Base-by-base conservation (phyloP, 2,113 vertebrate species). In the Atractosteus spatula region DNA sequence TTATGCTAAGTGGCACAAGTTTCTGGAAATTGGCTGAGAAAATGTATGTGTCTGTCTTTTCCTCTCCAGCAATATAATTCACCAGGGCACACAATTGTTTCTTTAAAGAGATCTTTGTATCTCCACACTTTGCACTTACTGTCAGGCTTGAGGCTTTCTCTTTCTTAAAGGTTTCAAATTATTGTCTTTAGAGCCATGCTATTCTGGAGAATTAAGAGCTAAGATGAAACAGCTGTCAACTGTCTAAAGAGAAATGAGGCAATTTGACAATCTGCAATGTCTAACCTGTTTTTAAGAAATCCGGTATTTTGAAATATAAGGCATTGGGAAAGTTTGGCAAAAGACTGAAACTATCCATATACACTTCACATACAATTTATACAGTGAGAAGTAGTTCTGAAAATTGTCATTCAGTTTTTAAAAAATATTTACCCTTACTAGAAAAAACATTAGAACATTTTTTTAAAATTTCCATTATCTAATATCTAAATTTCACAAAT, bases 321-420 rank as follows among this genome's bases (percentile, higher is more conserved):
- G 47, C 5, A 10, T 51, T 51, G 5, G 47, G 10, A 51, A 51
- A 7, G 47, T 7, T 10, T 51, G 47, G 47, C 10, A 51, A 51
- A 51, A 51, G 29, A 1, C 47, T 51, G 10, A 51, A 51, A 51
- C 29, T 5, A 51, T 51, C 68, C 55, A 17, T 63, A 59, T 77
- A 80, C 62, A 77, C 80, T 69, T 75, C 70, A 69, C 29, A 29
- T 3, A n/a, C 69, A 75, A 44, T 80, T 80, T 68, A 76, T 29
- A 62, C 47, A 64, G 11, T 63, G 61, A 68, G 67, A 56, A 66
- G 47, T 69, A 78, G 74, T 71, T 74, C 43, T 69, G 71, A 68
- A 81, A 59, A 66, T 78, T 77, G 69, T 72, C 74, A 75, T 79
- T 81, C 74, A 41, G 81, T 75, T 81, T 81, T 76, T 74, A 83